phyloP scores from a whole-genome alignment of 2,888 invertebrate species.

The Perithous albicinctus region DNA sequence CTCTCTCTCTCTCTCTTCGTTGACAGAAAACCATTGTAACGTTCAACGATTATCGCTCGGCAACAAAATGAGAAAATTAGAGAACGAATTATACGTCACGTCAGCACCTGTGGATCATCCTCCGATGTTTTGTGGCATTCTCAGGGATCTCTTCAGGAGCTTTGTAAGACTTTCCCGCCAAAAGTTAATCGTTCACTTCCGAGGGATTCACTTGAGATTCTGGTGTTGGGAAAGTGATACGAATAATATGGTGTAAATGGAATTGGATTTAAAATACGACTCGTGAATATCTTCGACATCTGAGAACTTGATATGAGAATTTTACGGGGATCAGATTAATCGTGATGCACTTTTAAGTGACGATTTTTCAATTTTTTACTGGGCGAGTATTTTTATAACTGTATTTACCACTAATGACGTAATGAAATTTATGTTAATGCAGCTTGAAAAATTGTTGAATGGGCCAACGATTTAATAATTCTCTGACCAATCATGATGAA shows the following conservation, averaged over 20 bases:
- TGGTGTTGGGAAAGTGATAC: not conserved
- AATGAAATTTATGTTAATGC: no score
- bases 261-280: not conserved
- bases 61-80: constrained; percentile 46
- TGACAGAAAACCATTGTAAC: constrained; percentile 61
- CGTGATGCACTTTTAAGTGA: no score
- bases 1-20: no score
- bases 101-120: constrained; percentile 48
- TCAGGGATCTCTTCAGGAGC: not conserved
- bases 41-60: constrained; percentile 38
- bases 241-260: constrained; percentile 17
- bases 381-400: no score
- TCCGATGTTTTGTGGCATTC: constrained; percentile 15
- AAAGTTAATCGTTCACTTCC: constrained; percentile 42
- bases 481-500: no score
- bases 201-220: not conserved
- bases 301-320: no score
- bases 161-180: constrained; percentile 52
- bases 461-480: no score
- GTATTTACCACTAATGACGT: no score
- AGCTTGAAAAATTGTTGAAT: no score
- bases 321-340: no score
- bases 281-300: no score
- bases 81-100: constrained; percentile 33
- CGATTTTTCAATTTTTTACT: no score